A percentile compares a stretch with the other conserved stretches of the same genome.
Conservation (phyloP, 2,797 vertebrate species). For the Enteromius viviparus region DNA sequence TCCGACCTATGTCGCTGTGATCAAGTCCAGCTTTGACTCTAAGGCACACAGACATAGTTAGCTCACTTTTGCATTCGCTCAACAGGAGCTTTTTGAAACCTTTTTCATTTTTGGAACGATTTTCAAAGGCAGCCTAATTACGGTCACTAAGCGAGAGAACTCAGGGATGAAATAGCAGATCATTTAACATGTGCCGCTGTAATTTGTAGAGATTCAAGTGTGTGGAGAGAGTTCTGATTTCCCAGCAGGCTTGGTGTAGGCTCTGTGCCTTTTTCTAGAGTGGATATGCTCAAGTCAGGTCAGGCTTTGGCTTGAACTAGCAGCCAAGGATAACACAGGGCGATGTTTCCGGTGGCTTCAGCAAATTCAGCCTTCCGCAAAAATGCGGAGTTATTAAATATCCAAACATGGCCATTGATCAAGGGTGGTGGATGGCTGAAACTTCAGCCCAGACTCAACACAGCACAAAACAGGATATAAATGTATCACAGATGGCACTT, state of each 20-base stretch:
- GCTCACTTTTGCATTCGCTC: slow-evolving; percentile 9
- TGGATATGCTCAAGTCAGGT: slow-evolving; percentile 28
- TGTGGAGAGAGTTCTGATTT: slow-evolving; percentile 25
- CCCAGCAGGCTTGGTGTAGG: slow-evolving; percentile 34
- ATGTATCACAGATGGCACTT: not conserved
- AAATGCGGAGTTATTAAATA: slow-evolving; percentile 53
- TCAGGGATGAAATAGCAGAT: slow-evolving; percentile 43
- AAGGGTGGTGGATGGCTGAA: slow-evolving; percentile 24
- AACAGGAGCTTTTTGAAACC: not conserved
- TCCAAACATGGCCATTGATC: slow-evolving; percentile 49
- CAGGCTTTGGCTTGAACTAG: slow-evolving; percentile 21
- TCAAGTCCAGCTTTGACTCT: not conserved
- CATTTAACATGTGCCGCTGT: slow-evolving; percentile 26
- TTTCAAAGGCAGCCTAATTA: slow-evolving; percentile 36
- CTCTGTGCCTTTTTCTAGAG: slow-evolving; percentile 18
- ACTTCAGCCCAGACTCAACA: slow-evolving; percentile 5
- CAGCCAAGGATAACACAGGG: slow-evolving; percentile 39
- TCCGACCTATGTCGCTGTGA: not conserved
- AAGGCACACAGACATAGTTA: slow-evolving; percentile 2
- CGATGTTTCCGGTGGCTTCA: slow-evolving; percentile 31
- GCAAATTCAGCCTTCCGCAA: slow-evolving; percentile 39
- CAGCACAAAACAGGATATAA: not conserved
- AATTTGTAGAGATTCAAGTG: slow-evolving; percentile 36
- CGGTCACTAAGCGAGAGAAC: slow-evolving; percentile 20
- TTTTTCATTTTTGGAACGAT: not conserved